phyloP scores from a whole-genome alignment of 92 coral and sea anemone genomes.

The Palythoa grandis region DNA sequence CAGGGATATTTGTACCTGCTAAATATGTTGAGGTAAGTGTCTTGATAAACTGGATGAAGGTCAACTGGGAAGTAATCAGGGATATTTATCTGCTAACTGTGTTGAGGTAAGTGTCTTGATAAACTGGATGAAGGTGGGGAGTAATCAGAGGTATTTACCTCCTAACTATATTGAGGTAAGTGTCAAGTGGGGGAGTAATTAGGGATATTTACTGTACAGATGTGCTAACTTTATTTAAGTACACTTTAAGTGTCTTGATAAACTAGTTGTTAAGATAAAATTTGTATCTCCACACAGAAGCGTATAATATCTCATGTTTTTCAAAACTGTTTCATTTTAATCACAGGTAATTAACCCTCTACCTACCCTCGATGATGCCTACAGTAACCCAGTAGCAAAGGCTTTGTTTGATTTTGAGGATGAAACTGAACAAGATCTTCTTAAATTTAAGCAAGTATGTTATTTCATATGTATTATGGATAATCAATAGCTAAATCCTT shows the following conservation, averaged over 20 bases:
- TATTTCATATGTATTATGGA: too few species aligned
- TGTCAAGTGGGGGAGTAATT: background rate
- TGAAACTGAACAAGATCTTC: constrained; percentile 89
- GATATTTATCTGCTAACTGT: constrained; percentile 88
- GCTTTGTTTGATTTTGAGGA: constrained; percentile 98
- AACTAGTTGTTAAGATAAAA: background rate
- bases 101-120: constrained; percentile 65
- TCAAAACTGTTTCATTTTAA: background rate
- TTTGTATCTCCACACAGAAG: background rate
- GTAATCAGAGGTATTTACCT: constrained; percentile 83
- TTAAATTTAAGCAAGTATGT: constrained; percentile 85
- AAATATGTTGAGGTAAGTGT: constrained; percentile 83
- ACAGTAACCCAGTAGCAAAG: constrained; percentile 81
- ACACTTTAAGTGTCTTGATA: background rate
- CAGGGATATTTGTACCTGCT: constrained; percentile 63
- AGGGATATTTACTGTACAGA: background rate
- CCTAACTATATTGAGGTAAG: constrained; percentile 89
- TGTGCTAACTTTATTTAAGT: constrained; percentile 90
- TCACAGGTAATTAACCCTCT: constrained; percentile 81
- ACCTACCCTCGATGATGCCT: constrained; percentile 82
- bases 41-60: background rate
- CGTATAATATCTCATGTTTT: background rate
- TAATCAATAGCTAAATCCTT: too few species aligned
- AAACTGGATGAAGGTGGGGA: constrained; percentile 16
- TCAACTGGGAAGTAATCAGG: constrained; percentile 5